Evolutionary conservation across 2,797 vertebrate genomes (phyloP).

Genomic region (Cryptoblepharus egeriae): DNA sequence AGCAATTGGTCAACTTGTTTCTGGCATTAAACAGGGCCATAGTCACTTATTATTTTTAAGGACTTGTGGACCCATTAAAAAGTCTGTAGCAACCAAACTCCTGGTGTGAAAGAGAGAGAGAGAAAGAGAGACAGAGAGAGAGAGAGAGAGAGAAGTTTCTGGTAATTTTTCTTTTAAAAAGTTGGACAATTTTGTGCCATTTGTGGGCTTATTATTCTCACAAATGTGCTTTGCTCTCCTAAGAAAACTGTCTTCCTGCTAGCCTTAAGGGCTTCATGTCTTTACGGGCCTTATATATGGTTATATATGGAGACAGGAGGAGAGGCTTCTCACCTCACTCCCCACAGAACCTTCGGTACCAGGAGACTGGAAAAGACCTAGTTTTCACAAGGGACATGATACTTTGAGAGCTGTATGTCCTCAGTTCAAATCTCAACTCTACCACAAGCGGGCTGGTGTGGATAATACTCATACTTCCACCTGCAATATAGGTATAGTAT

Average conservation of each 20-base stretch:
- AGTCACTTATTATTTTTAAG: constrained; percentile 77
- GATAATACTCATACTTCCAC: neutral
- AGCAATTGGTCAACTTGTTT: constrained; percentile 78
- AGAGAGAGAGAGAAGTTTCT: constrained; percentile 44
- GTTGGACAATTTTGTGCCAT: neutral
- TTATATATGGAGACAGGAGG: neutral
- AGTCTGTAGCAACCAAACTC: constrained; percentile 60
- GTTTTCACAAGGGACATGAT: neutral
- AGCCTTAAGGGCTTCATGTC: neutral
- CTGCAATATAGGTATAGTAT: neutral
- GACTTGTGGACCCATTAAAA: constrained; percentile 71
- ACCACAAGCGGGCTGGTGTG: neutral
- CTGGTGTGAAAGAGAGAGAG: constrained; percentile 34
- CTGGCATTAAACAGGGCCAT: constrained; percentile 75
- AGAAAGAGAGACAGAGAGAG: constrained; percentile 44
- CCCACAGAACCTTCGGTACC: neutral
- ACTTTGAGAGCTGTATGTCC: neutral
- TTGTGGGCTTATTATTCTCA: neutral
- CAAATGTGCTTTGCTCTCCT: neutral
- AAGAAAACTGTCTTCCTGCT: neutral
- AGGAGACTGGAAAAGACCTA: neutral
- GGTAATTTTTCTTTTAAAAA: rapidly evolving
- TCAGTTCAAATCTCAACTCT: neutral
- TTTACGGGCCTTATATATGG: neutral
- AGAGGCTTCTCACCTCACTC: neutral